Base-by-base conservation (phyloP, 2,888 invertebrate genomes). In the Hirtodrosophila histrioides region DNA sequence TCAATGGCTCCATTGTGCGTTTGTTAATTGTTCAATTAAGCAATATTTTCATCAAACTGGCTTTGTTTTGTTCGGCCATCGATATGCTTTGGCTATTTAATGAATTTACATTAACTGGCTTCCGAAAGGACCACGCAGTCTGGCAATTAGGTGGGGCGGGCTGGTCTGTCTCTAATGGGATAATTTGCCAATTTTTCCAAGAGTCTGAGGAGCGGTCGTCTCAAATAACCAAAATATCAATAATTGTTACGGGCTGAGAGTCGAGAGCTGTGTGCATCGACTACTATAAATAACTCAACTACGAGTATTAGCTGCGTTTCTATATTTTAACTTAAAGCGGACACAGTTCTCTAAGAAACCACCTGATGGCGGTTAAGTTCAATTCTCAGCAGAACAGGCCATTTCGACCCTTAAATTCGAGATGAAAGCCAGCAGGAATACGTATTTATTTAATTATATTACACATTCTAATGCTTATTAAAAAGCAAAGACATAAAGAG, bases 21-120 rank as follows among this genome's bases (percentile, higher is more conserved):
- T 80, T 67, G 69, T 84, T 84, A 84, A 84, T 77, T 84, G 88
- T 86, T 88, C 84, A 84, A 88, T 84, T 84, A 88, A 80, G 88
- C 84, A 86, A 88, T 77, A 83, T 72, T 29, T 12, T 11, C 3
- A 46, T 50, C 43, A 48, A 66, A 63, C 69, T 55, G 55, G 57
- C 64, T 62, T 82, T 82, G 63, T 67, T 58, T 65, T 57, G 69
- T 45, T 66, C 17, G 17, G 17, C 17, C 17, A 75, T 67, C 65
- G 75, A 79, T 72, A 79, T 58, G 17, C 37, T 17, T 48, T 66
- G 17, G 33, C 36, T 35, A 45, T 44, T 71, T 72, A 57, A 53
- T 70, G 60, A 80, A 63, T 76, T 72, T 45, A 55, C 77, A 76
- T 68, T 55, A 62, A 67, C 70, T 50, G 75, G 33, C 75, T 12